Evolutionary conservation across 2,113 vertebrate species (phyloP).

Genomic region (Psephotus haematonotus): DNA sequence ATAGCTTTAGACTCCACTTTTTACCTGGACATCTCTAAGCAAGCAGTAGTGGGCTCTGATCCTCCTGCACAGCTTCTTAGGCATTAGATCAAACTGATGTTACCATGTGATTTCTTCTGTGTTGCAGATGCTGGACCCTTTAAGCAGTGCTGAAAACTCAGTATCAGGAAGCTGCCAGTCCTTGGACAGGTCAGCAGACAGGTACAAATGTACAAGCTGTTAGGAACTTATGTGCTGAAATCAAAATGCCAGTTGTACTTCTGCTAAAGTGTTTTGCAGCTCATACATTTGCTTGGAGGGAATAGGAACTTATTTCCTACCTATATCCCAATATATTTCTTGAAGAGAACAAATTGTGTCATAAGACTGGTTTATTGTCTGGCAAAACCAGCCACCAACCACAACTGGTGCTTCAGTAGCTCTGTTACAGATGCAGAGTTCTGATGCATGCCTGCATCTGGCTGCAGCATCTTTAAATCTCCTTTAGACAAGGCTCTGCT

Average conservation of each 20-base stretch:
- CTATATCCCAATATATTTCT: not conserved
- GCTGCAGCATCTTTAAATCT: slow-evolving; percentile 1
- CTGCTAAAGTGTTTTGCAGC: not conserved
- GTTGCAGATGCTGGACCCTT: slow-evolving; percentile 88
- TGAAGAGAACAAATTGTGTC: not conserved
- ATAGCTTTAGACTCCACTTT: not conserved
- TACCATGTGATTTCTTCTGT: not conserved
- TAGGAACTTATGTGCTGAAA: not conserved
- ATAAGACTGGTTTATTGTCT: not conserved
- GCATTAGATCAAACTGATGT: not conserved
- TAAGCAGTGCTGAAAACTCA: slow-evolving; percentile 94
- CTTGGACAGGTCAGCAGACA: slow-evolving; percentile 92
- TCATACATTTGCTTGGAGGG: not conserved
- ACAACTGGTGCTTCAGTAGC: not conserved
- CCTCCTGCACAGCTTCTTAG: not conserved
- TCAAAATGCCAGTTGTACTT: not conserved
- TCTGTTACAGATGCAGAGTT: not conserved
- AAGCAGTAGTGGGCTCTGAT: not conserved
- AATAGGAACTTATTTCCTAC: not conserved
- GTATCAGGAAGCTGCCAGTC: slow-evolving; percentile 96
- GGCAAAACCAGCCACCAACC: not conserved
- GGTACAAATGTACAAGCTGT: slow-evolving; percentile 74
- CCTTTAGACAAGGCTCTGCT: slow-evolving; percentile 9
- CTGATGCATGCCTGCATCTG: not conserved
- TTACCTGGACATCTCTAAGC: not conserved